Base-by-base conservation (phyloP, 2,888 invertebrate genomes). In the Cactoblastis cactorum region DNA sequence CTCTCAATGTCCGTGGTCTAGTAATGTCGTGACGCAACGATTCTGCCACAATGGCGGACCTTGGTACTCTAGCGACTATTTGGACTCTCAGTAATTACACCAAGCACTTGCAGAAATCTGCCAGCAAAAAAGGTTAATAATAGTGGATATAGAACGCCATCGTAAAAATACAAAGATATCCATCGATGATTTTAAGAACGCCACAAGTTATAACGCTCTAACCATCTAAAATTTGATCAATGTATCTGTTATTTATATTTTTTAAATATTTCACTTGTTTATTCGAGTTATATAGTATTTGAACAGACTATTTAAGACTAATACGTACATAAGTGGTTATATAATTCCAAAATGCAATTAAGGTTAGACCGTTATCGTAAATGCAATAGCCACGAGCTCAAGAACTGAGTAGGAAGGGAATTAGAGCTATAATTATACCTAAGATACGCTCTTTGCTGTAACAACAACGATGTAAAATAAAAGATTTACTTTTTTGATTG, bases 1-100 rank as follows among this genome's bases (percentile, higher is more conserved):
- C 60, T 72, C 73, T 72, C 67, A 67, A 67, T 65, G 73, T 63
- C 61, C 62, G 62, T 58, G 65, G 61, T 67, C 64, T 60, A 56
- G 66, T 69, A 63, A 60, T 71, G 62, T 73, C 66, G 73, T 79
- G 76, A 76, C 72, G 74, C 71, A 76, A 80, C 67, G 61, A 65
- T 69, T 67, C 67, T 58, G 56, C 61, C 68, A 80, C 74, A 80
- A 82, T 74, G 54, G 69, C 58, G 69, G 70, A 70, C 78, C 76
- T 83, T 74, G 75, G 63, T 71, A 70, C 49, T 15, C 68, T 64
- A 69, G 70, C 67, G 69, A 69, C 69, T 69, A 70, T 65, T 63
- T 61, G 62, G 61, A 67, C 69, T 68, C 66, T 61, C 57, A 58
- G 72, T 75, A 74, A 77, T 77, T 77, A 77, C 71, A 56, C 53